Evolutionary conservation across 2,797 vertebrate species (phyloP).

Genomic region (Lindbergichthys nudifrons): DNA sequence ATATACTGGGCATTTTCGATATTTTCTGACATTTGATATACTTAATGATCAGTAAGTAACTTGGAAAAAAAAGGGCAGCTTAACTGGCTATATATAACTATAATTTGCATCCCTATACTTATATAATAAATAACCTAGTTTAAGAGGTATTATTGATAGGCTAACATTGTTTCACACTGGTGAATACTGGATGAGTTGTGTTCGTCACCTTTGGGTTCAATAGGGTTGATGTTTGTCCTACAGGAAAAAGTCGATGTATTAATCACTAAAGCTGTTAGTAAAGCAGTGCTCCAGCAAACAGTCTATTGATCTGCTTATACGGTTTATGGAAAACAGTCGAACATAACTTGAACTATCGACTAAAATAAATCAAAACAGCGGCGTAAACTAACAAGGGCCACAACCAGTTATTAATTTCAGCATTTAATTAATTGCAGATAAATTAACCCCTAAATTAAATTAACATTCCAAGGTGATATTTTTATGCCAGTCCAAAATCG

Average conservation of each 20-base stretch:
- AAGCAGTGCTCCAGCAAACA: neutral
- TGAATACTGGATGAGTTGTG: neutral
- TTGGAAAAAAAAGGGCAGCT: neutral
- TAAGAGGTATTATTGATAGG: neutral
- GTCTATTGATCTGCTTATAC: neutral
- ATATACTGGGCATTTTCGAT: neutral
- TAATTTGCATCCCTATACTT: neutral
- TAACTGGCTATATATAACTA: neutral
- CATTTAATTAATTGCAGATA: no score
- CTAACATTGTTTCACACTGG: neutral
- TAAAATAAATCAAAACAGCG: neutral
- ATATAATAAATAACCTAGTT: neutral
- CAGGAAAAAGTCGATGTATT: neutral
- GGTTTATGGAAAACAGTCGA: neutral
- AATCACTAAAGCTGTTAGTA: neutral
- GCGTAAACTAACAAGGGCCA: no score
- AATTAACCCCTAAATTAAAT: no score
- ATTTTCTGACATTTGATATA: neutral
- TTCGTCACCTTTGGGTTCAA: neutral
- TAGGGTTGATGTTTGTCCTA: neutral
- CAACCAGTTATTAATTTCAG: no score
- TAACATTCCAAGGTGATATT: no score
- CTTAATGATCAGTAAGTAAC: neutral
- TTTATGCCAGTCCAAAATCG: no score
- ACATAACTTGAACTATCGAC: neutral